These are phyloP conservation scores for Sternotherus odoratus DNA, from an alignment of 2,797 vertebrate genomes.

Conservation along the genomic window DNA sequence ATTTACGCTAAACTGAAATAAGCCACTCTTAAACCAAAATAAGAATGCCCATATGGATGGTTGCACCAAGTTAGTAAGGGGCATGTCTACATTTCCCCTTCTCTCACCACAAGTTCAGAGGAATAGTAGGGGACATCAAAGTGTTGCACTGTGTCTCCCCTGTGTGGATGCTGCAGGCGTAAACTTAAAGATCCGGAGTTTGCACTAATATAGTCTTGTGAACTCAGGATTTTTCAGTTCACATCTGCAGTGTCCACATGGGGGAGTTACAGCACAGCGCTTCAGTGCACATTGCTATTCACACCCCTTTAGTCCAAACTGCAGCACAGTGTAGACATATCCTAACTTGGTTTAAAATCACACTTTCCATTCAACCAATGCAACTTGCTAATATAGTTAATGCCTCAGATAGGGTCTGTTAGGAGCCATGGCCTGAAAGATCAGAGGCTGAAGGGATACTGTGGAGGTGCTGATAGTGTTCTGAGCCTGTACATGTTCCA, in stretches of 20 bases:
- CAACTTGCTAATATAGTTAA: neutral
- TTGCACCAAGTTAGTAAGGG: constrained; percentile 5
- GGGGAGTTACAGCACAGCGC: neutral
- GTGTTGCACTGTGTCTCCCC: neutral
- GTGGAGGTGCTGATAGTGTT: neutral
- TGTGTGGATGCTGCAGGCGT: neutral
- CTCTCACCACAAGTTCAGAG: neutral
- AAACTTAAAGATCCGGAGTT: neutral
- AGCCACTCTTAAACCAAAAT: neutral
- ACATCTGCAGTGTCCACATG: too few relatives aligned
- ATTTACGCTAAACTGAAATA: neutral
- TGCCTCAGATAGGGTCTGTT: fast-evolving
- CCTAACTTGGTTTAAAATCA: neutral
- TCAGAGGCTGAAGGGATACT: neutral
- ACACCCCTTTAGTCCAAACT: neutral
- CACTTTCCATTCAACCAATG: neutral
- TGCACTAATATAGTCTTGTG: neutral
- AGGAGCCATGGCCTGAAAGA: constrained; percentile 1
- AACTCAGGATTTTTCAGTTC: neutral
- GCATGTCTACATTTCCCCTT: neutral
- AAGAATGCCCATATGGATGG: neutral
- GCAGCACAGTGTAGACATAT: neutral
- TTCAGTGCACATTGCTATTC: neutral
- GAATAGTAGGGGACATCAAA: neutral
- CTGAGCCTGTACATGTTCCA: neutral